Percentiles rank a stretch among this genome's conserved stretches.
Evolutionary conservation across 2,888 invertebrate species (phyloP).

Genomic region (Drosophila lacicola): DNA sequence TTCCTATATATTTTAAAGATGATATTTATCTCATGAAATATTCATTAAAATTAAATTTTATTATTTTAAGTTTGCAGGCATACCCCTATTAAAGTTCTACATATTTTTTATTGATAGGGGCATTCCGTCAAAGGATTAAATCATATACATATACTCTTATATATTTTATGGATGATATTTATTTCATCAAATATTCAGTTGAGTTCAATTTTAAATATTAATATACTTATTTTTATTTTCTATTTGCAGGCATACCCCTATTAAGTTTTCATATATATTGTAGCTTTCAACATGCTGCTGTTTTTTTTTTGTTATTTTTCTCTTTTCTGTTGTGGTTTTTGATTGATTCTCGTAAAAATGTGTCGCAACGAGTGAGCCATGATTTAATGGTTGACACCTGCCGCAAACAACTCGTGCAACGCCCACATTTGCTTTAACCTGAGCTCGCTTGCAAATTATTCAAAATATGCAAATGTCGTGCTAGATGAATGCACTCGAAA

Average conservation of each 20-base stretch:
- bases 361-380: conserved; percentile 36
- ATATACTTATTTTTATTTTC: too few relatives aligned
- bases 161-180: not conserved
- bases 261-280: not conserved
- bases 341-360: conserved; percentile 45
- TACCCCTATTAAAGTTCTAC: not conserved
- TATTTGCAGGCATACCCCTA: not conserved
- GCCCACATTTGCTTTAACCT: conserved; percentile 35
- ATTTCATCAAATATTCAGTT: not conserved
- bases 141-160: too few relatives aligned
- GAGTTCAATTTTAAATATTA: too few relatives aligned
- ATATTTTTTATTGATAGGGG: not conserved
- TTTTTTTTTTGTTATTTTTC: not conserved
- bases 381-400: conserved; percentile 45
- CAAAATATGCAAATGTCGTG: conserved; percentile 41
- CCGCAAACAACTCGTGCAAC: conserved; percentile 26
- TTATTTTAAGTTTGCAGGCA: not conserved
- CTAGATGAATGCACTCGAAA: conserved; percentile 38
- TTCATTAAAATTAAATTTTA: not conserved
- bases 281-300: not conserved
- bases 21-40: not conserved
- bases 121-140: too few relatives aligned
- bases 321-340: conserved; percentile 4
- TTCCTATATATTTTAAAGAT: not conserved
- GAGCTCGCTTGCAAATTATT: conserved; percentile 40